Evolutionary conservation across 2,888 invertebrate species (phyloP), one percentile per base, ranked within the genome.

Genomic region (Nemapogon koenigi): DNA sequence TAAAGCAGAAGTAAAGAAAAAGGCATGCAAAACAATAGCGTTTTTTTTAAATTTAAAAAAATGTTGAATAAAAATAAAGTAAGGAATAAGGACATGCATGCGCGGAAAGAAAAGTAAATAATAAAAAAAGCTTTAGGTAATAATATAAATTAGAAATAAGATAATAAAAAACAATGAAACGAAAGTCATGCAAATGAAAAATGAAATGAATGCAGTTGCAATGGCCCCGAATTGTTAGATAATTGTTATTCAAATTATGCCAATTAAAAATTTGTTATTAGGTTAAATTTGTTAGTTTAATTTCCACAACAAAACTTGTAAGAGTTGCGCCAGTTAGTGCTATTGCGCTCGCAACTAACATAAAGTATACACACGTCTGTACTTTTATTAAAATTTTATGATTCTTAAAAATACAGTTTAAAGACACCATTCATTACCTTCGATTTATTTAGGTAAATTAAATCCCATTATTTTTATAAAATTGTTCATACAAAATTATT

Each of bases 261-360:
- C 11, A 25, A 25, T 27, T 37, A 30, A 27, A 28, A 28, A 19
- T 40, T 63, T 62, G 66, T 60, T 64, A 51, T 59, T 55, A 51
- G 48, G 61, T 69, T 71, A 28, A 28, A 16, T 7, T 41, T 65
- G 62, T 66, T 59, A 63, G 51, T 59, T 55, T 50, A 49, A 62
- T 70, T 71, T 68, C 76, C 76, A 78, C 76, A 78, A 78, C 76
- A 78, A 78, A 64, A 75, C 76, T 76, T 75, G n/a, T n/a, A n/a
- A n/a, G n/a, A n/a, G n/a, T n/a, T n/a, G n/a, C n/a, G n/a, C n/a
- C n/a, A n/a, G n/a, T n/a, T n/a, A n/a, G n/a, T n/a, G n/a, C n/a
- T n/a, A n/a, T n/a, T n/a, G n/a, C n/a, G n/a, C n/a, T n/a, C n/a
- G n/a, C n/a, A n/a, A n/a, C n/a, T n/a, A n/a, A n/a, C n/a, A n/a